Conservation (phyloP, 2,888 invertebrate species). For the Yponomeuta malinellus region DNA sequence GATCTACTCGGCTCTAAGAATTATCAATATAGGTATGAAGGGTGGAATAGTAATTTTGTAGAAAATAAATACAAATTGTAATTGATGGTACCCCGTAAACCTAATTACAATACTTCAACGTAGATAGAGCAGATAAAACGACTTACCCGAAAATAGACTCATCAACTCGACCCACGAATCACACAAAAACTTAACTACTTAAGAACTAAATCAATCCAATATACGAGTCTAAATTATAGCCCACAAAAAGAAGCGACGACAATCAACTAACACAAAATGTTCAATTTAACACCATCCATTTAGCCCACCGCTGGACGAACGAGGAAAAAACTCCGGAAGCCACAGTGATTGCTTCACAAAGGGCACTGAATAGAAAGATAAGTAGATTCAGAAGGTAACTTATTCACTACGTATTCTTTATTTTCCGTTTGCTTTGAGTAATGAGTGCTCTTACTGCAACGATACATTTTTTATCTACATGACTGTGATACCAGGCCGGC, state of each 20-base stretch:
- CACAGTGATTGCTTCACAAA: conserved; percentile 46
- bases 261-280: conserved; percentile 41
- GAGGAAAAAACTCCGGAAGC: conserved; percentile 46
- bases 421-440: too few species aligned
- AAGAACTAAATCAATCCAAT: conserved; percentile 27
- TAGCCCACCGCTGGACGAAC: conserved; percentile 32
- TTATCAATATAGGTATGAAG: too few species aligned
- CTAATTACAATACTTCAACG: neutral
- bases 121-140: conserved; percentile 3
- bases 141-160: conserved; percentile 6
- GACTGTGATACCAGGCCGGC: too few species aligned
- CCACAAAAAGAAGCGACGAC: neutral
- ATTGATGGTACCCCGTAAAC: too few species aligned
- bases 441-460: too few species aligned
- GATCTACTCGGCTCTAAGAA: too few species aligned
- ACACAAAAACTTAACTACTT: conserved; percentile 9
- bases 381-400: too few species aligned
- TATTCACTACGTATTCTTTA: too few species aligned
- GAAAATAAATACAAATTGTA: too few species aligned
- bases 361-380: conserved; percentile 22
- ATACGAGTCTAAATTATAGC: neutral
- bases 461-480: too few species aligned
- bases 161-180: neutral
- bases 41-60: too few species aligned
- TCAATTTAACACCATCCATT: conserved; percentile 59